These are phyloP conservation scores for Drosophila paranaensis DNA, from an alignment of 2,888 invertebrate genomes.

Conservation along the genomic window DNA sequence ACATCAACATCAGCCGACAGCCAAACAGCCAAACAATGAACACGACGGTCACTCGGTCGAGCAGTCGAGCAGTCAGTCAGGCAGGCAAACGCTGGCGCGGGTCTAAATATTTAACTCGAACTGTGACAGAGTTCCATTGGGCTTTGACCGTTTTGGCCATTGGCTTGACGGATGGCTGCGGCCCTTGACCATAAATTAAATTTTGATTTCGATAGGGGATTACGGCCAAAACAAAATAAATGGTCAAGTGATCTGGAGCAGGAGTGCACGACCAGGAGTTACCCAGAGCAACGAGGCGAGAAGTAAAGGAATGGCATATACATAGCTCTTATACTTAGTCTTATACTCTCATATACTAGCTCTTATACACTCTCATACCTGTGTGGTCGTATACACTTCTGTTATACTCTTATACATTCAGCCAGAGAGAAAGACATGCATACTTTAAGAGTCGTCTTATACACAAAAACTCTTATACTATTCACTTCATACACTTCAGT, in stretches of 20 bases:
- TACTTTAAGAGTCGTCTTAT: too few species aligned
- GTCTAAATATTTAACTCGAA: conserved; percentile 71
- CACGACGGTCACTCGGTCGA: conserved; percentile 30
- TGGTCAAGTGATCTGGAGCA: background rate
- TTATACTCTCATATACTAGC: background rate
- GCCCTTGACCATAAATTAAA: conserved; percentile 60
- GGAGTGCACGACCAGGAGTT: background rate
- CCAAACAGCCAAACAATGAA: conserved; percentile 34
- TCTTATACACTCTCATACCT: background rate
- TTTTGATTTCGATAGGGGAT: conserved; percentile 48
- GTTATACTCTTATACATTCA: too few species aligned
- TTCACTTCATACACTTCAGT: background rate
- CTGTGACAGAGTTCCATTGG: conserved; percentile 43
- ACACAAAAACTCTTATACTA: background rate
- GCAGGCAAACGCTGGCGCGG: conserved; percentile 48
- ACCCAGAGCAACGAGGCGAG: background rate
- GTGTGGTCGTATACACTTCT: too few species aligned
- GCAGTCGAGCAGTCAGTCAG: conserved; percentile 7
- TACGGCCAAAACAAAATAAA: conserved; percentile 2
- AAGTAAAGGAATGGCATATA: background rate
- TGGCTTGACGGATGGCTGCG: conserved; percentile 49
- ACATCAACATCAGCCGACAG: conserved; percentile 64
- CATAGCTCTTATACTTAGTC: background rate
- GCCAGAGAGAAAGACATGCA: too few species aligned
- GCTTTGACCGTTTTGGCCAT: conserved; percentile 20